Evolutionary conservation across 2,888 invertebrate genomes (phyloP).

Genomic region (Monopis laevigella): DNA sequence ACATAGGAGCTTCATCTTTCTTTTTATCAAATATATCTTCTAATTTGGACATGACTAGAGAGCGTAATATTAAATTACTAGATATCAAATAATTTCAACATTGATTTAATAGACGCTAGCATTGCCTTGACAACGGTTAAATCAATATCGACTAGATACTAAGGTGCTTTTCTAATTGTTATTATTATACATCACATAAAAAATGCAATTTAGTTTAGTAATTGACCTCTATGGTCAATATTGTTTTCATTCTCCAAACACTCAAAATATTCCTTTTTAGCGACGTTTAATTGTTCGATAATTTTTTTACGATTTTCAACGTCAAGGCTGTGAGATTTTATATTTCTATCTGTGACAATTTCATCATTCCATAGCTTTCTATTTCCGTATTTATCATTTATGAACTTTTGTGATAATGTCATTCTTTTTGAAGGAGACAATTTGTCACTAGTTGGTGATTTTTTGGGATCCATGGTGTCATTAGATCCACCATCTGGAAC

Average conservation of each 20-base stretch:
- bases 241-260: no score
- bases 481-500: slow-evolving; percentile 42
- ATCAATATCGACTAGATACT: slow-evolving; percentile 7
- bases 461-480: slow-evolving; percentile 39
- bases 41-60: slow-evolving; percentile 72
- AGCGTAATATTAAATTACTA: no score
- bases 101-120: slow-evolving; percentile 1
- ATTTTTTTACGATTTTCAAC: slow-evolving; percentile 47
- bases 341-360: slow-evolving; percentile 32
- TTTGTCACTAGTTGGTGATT: slow-evolving; percentile 34
- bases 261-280: slow-evolving; percentile 40
- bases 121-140: slow-evolving; percentile 5
- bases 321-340: slow-evolving; percentile 39
- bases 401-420: slow-evolving; percentile 60
- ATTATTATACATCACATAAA: no score
- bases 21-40: slow-evolving; percentile 88
- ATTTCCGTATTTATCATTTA: slow-evolving; percentile 63
- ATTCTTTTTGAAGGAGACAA: slow-evolving; percentile 43
- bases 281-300: slow-evolving; percentile 42
- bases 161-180: no score
- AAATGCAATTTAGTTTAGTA: no score
- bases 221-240: no score
- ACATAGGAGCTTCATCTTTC: slow-evolving; percentile 83
- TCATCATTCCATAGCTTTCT: slow-evolving; percentile 58
- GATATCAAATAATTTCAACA: no score